Conservation (phyloP, 2,888 invertebrate genomes). For the Agrilus cyanescens region DNA sequence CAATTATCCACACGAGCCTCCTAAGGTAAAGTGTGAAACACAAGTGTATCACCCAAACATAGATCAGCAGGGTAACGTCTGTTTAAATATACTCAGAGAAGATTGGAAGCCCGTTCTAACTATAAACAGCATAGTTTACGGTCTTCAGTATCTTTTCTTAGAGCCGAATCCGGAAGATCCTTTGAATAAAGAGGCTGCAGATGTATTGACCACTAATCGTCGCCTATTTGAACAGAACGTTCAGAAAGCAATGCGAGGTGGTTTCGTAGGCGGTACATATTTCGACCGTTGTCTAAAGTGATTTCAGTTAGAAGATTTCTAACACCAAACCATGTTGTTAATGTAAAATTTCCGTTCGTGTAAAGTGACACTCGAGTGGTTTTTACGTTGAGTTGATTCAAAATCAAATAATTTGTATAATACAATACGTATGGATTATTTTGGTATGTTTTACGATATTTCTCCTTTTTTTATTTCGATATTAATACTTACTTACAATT, state of each 20-base stretch:
- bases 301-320: conserved; percentile 27
- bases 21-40: conserved; percentile 97
- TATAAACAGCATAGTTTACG: conserved; percentile 95
- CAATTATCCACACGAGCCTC: conserved; percentile 96
- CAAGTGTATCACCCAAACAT: conserved; percentile 98
- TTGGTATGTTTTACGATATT: too few relatives aligned
- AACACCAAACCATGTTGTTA: conserved; percentile 10
- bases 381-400: too few relatives aligned
- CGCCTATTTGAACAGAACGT: conserved; percentile 94
- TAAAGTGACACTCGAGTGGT: too few relatives aligned
- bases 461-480: too few relatives aligned
- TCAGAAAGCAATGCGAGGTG: conserved; percentile 90
- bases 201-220: conserved; percentile 88
- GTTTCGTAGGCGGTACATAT: conserved; percentile 85
- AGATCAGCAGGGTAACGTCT: conserved; percentile 95
- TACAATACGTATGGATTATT: too few relatives aligned
- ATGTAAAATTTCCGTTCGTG: too few relatives aligned
- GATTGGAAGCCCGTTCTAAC: conserved; percentile 99
- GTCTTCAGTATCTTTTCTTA: conserved; percentile 92
- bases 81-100: conserved; percentile 92
- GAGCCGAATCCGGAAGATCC: conserved; percentile 99
- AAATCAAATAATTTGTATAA: too few relatives aligned
- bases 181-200: conserved; percentile 95
- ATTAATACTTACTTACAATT: too few relatives aligned
- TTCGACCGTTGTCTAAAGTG: conserved; percentile 95